phyloP scores from a whole-genome alignment of 1,140 invertebrate genomes.

The Drosophila parvula region DNA sequence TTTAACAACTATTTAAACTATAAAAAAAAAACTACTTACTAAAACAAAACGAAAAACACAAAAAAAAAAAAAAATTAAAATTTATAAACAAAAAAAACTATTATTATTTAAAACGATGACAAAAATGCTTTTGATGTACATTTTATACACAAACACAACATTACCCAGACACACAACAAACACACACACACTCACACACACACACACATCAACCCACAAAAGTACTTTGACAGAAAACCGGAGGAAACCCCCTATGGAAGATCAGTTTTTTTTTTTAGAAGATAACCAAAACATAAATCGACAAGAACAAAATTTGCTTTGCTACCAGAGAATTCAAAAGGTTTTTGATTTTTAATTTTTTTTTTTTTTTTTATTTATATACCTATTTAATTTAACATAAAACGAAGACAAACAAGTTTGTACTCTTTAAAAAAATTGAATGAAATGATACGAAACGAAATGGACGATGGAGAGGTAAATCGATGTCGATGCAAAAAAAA shows the following conservation, averaged over 20 bases:
- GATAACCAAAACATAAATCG: constrained; percentile 2
- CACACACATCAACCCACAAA: constrained; percentile 53
- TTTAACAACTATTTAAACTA: constrained; percentile 82
- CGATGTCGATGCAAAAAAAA: constrained; percentile 41
- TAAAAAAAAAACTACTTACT: constrained; percentile 69
- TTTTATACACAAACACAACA: constrained; percentile 50
- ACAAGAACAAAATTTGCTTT: constrained; percentile 56
- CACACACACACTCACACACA: constrained; percentile 36
- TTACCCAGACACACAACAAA: constrained; percentile 39
- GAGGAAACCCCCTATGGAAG: neutral
- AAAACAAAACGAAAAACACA: constrained; percentile 49
- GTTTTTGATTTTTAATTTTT: constrained; percentile 45
- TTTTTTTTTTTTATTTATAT: constrained; percentile 37
- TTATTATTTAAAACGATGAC: constrained; percentile 61
- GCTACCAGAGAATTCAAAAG: constrained; percentile 55
- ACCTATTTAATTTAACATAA: constrained; percentile 60
- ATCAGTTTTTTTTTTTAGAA: constrained; percentile 16
- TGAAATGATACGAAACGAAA: constrained; percentile 26
- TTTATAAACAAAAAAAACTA: constrained; percentile 45
- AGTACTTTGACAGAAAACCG: constrained; percentile 64
- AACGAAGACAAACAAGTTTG: constrained; percentile 52
- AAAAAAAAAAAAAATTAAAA: constrained; percentile 37
- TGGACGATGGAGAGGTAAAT: constrained; percentile 16
- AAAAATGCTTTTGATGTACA: constrained; percentile 74
- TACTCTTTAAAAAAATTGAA: constrained; percentile 43